These are phyloP conservation scores for Chironomus tentans DNA, from an alignment of 2,888 invertebrate species.

Conservation along the genomic window DNA sequence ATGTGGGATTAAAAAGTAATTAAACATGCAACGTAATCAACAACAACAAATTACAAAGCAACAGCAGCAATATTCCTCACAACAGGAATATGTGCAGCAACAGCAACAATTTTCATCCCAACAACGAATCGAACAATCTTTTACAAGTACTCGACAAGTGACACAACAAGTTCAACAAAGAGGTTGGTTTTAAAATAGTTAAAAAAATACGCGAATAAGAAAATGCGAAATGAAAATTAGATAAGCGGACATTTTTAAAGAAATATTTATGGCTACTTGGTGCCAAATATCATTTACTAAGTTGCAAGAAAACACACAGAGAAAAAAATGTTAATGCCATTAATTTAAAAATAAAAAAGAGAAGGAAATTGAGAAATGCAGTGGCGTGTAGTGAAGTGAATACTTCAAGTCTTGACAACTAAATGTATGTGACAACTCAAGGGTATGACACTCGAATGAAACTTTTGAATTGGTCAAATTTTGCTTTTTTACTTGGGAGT, in stretches of 20 bases:
- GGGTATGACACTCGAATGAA: background rate
- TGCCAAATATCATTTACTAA: no score
- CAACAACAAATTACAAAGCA: slow-evolving; percentile 46
- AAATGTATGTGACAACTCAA: no score
- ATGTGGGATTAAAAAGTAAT: slow-evolving; percentile 9
- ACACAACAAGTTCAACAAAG: slow-evolving; percentile 57
- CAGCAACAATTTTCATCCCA: slow-evolving; percentile 45
- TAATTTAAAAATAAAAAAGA: background rate
- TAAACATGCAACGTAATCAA: slow-evolving; percentile 38
- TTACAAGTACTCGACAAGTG: slow-evolving; percentile 57
- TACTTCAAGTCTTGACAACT: background rate
- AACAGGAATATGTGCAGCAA: slow-evolving; percentile 37
- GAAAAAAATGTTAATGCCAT: no score
- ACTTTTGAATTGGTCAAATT: no score
- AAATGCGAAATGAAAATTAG: background rate
- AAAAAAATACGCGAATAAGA: background rate
- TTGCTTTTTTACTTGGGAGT: no score
- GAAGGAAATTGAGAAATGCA: background rate
- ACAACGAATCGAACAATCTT: slow-evolving; percentile 63
- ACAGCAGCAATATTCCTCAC: slow-evolving; percentile 38
- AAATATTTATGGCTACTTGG: background rate
- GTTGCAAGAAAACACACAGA: no score
- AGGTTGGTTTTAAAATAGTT: slow-evolving; percentile 47
- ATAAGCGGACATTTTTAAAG: background rate
- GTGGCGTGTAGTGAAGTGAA: background rate